Base-by-base conservation (phyloP, 1,140 invertebrate genomes). In the Eupeodes corollae region DNA sequence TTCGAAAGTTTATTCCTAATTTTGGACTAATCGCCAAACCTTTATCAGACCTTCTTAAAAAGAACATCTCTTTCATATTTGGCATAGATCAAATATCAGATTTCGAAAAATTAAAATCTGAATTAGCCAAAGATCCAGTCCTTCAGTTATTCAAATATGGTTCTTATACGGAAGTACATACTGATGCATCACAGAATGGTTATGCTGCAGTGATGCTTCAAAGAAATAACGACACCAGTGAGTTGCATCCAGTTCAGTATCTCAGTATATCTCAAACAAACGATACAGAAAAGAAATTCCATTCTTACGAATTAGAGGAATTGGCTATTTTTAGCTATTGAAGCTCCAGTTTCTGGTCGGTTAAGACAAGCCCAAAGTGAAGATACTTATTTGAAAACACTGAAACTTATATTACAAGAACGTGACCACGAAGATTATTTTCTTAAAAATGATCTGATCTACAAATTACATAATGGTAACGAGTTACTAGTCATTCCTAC, bases 1-100 rank as follows among this genome's bases (percentile, higher is more conserved):
- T 67, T 44, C 15, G 58, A 12, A 55, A 54, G 53, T 60, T 61
- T 46, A 57, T 61, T 12, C 42, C 50, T 13, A 43, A 33, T 14
- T 66, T 52, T 41, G 31, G 56, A 13, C 44, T 43, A 32, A 52
- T 56, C 10, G 58, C 53, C 12, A 42, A 42, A 48, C 58, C 60
- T 2, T 34, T 63, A 16, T 26, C 48, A 26, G 18, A 40, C 9
- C 30, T 56, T 9, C 30, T 51, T 8, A 45, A 43, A n/a, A 44
- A 26, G n/a, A 35, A 40, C 1, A 30, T 11, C n/a, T 3, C 11
- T 1, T 59, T 52, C 13, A 35, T 12, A 5, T n/a, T 35, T 35
- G 34, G 34, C 3, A 15, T n/a, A n/a, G 34, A 12, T n/a, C 12
- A 35, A 10, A 5, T 35, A 35, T 5, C 3, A 3, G 34, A 5